Percentiles rank a stretch among this genome's conserved stretches.
phyloP scores from a whole-genome alignment of 2,113 vertebrate genomes.

The Aspiorhynchus laticeps region DNA sequence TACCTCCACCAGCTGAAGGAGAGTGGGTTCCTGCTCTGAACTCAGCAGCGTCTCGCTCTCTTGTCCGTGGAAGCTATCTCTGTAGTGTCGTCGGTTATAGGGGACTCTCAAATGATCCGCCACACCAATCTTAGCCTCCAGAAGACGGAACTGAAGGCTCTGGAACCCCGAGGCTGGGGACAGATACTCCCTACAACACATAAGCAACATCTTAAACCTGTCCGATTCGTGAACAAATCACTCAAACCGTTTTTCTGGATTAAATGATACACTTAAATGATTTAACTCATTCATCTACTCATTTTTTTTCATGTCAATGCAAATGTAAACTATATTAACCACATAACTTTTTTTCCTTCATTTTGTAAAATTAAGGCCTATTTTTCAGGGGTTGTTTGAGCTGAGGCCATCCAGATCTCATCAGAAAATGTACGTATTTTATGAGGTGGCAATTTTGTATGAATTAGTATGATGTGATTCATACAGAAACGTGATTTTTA shows the following conservation, averaged over 20 bases:
- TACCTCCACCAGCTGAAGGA: slow-evolving; percentile 93
- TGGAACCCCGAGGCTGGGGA: slow-evolving; percentile 93
- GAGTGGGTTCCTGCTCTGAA: slow-evolving; percentile 84
- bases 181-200: slow-evolving; percentile 82
- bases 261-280: too few relatives aligned
- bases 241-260: too few relatives aligned
- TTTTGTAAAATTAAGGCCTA: too few relatives aligned
- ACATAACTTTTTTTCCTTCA: too few relatives aligned
- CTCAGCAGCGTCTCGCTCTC: slow-evolving; percentile 82
- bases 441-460: neutral
- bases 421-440: too few relatives aligned
- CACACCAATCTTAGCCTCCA: slow-evolving; percentile 95
- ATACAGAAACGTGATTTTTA: too few relatives aligned
- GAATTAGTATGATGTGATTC: neutral
- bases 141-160: slow-evolving; percentile 92
- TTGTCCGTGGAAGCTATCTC: slow-evolving; percentile 87
- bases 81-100: slow-evolving; percentile 91
- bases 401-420: too few relatives aligned
- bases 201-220: neutral
- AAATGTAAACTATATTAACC: too few relatives aligned
- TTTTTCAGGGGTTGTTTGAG: too few relatives aligned
- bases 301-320: too few relatives aligned
- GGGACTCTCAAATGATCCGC: slow-evolving; percentile 89
- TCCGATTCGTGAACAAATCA: neutral
- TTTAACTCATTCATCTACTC: too few relatives aligned